phyloP scores from a whole-genome alignment of 2,797 vertebrate species.

The Sparidentex hasta region DNA sequence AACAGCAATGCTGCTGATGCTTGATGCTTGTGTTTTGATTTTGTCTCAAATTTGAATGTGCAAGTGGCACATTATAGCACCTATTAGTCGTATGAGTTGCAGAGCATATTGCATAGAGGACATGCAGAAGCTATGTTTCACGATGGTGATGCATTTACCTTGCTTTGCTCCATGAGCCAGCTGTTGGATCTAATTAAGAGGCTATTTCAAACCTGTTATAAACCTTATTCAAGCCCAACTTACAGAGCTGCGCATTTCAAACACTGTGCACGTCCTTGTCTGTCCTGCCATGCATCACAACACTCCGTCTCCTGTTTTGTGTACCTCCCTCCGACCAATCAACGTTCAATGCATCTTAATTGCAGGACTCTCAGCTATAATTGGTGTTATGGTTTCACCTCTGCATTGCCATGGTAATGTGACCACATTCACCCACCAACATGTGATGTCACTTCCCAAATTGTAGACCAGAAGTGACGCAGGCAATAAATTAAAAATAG shows the following conservation, averaged over 20 bases:
- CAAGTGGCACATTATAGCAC: constrained; percentile 19
- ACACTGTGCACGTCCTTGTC: constrained; percentile 40
- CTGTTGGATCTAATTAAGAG: constrained; percentile 64
- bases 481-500: neutral
- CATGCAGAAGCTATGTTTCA: constrained; percentile 20
- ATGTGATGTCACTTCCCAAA: constrained; percentile 34
- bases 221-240: constrained; percentile 35
- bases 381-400: constrained; percentile 40
- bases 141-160: constrained; percentile 19
- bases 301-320: neutral
- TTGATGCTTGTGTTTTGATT: neutral
- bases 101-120: constrained; percentile 48
- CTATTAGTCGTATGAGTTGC: constrained; percentile 19
- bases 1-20: constrained; percentile 10
- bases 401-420: constrained; percentile 38
- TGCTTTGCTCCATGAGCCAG: constrained; percentile 28
- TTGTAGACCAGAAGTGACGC: neutral
- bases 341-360: constrained; percentile 11
- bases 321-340: neutral
- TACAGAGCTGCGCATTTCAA: constrained; percentile 24
- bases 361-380: constrained; percentile 60
- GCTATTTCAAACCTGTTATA: constrained; percentile 41
- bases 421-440: constrained; percentile 35
- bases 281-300: constrained; percentile 4
- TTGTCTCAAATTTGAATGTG: neutral